Evolutionary conservation across 2,888 invertebrate genomes (phyloP), one percentile per base, ranked within the genome.

Genomic region (Melitaea athalia): DNA sequence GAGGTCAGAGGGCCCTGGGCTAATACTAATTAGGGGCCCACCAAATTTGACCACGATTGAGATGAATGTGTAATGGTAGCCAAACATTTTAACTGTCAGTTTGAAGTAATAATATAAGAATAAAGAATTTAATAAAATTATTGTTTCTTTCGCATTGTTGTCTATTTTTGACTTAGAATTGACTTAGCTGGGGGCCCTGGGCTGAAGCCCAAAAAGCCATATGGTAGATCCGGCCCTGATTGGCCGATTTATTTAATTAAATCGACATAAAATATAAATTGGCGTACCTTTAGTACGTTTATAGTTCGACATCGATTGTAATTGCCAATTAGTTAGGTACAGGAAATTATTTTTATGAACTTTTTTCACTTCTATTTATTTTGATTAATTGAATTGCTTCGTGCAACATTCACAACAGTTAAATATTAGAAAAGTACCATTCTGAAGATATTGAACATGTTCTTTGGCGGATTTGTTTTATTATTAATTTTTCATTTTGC

Each of bases 381-480:
- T 49, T n/a, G 14, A 14, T 5, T 12, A 11, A 5, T 47, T n/a
- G 47, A 6, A n/a, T 49, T n/a, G 3, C 14, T 14, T n/a, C 47
- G n/a, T n/a, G n/a, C 4, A 49, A n/a, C n/a, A 49, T 14, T n/a
- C n/a, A 49, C 5, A 49, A 49, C 47, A 49, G n/a, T 3, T 0
- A n/a, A 49, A n/a, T n/a, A 49, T 8, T 38, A 38, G 0, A 38
- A 7, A 38, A 38, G 4, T 3, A 38, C 0, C 5, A 38, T 8
- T 38, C 38, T 24, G 24, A 47, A 14, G 6, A 14, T 49, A 6
- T 14, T n/a, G 12, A 53, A 53, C 3, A 65, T 65, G 65, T 38
- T 60, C 7, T 45, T 33, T 4, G n/a, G 33, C 15, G 10, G 15
- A 31, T 49, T 64, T 14, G n/a, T 70, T 24, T 38, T 63, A 7